phyloP scores from a whole-genome alignment of 2,888 invertebrate species.

The Rhagium mordax region DNA sequence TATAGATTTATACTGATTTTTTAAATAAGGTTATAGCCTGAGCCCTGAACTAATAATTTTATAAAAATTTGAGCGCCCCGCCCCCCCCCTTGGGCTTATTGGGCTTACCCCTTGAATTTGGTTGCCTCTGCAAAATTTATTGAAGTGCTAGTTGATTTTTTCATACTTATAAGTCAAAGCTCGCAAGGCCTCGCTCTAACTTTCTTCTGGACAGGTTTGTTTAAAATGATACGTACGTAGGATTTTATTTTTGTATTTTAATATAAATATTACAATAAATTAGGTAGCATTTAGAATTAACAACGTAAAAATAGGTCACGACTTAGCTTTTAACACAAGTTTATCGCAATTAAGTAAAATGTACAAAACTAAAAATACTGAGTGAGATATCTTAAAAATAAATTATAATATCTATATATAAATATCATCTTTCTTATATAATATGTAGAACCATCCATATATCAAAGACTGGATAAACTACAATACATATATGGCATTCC shows the following conservation, averaged over 20 bases:
- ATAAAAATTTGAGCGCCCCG: no score
- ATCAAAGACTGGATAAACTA: not conserved
- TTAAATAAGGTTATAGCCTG: no score
- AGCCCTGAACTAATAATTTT: no score
- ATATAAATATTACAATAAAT: slow-evolving; percentile 34
- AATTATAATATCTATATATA: slow-evolving; percentile 8
- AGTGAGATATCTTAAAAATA: slow-evolving; percentile 27
- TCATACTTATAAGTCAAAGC: no score
- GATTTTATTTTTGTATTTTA: slow-evolving; percentile 17
- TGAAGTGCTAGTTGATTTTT: no score
- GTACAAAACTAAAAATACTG: slow-evolving; percentile 32
- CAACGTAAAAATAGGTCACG: slow-evolving; percentile 28
- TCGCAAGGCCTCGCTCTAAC: no score
- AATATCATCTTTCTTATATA: not conserved
- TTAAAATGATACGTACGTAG: not conserved
- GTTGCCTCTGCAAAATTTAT: no score
- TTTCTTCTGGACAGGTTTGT: not conserved
- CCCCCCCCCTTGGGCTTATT: no score
- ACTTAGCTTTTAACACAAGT: slow-evolving; percentile 17
- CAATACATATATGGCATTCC: not conserved
- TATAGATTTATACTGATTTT: no score
- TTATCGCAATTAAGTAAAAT: slow-evolving; percentile 27
- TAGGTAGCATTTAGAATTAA: slow-evolving; percentile 26
- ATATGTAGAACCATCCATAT: not conserved
- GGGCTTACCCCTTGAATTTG: no score